Evolutionary conservation across 2,113 vertebrate species (phyloP).

Genomic region (Hippolais icterina): DNA sequence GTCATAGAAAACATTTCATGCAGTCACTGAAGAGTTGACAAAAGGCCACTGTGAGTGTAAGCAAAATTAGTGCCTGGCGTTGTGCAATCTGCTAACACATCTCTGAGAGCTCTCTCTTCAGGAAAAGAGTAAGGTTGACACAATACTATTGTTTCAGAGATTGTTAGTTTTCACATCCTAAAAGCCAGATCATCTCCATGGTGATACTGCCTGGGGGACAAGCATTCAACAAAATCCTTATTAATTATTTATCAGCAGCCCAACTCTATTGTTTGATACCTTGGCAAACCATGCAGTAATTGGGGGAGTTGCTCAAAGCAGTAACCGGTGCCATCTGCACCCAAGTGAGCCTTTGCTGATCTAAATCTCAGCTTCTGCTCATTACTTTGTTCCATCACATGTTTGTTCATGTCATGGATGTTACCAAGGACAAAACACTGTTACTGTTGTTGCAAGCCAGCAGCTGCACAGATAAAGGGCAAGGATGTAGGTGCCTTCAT

Average conservation of each 20-base stretch:
- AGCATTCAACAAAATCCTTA: conserved; percentile 43
- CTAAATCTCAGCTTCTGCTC: background rate
- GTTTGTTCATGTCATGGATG: conserved; percentile 9
- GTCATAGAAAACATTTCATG: background rate
- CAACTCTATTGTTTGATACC: background rate
- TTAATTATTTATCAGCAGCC: conserved; percentile 52
- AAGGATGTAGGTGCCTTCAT: background rate
- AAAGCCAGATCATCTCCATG: conserved; percentile 38
- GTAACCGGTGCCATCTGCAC: background rate
- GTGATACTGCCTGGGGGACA: conserved; percentile 19
- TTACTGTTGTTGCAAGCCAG: background rate
- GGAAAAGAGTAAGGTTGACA: background rate
- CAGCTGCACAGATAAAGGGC: conserved; percentile 16
- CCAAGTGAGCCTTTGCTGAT: background rate
- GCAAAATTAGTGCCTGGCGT: background rate
- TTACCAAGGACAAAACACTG: conserved; percentile 1
- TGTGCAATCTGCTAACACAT: background rate
- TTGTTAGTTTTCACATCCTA: conserved; percentile 13
- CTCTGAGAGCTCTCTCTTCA: background rate
- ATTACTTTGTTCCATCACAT: background rate
- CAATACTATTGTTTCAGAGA: background rate
- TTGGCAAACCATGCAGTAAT: background rate
- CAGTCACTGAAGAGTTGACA: background rate
- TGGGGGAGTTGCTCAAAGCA: background rate
- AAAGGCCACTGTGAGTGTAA: background rate